These are phyloP conservation scores for Hassar affinis DNA, from an alignment of 2,113 vertebrate genomes.

Conservation along the genomic window DNA sequence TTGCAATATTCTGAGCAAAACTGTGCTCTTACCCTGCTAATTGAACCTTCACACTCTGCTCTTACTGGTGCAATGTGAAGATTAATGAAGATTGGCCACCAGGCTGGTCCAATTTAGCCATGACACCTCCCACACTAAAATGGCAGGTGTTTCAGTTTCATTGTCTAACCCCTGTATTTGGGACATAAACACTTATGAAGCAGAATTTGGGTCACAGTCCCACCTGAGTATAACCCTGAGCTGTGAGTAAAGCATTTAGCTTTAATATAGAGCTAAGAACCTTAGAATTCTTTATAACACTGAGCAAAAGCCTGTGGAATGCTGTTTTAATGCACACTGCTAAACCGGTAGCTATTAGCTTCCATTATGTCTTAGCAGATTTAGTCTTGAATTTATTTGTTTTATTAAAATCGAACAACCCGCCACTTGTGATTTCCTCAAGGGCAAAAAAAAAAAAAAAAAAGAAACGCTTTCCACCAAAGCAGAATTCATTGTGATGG, in stretches of 20 bases:
- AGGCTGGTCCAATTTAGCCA: too few species aligned
- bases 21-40: too few species aligned
- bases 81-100: too few species aligned
- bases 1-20: too few species aligned
- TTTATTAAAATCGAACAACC: background rate
- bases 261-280: background rate
- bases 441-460: background rate
- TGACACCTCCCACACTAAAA: too few species aligned
- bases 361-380: background rate
- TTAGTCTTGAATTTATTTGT: background rate
- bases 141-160: too few species aligned
- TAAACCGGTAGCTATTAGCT: background rate
- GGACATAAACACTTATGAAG: too few species aligned
- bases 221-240: background rate
- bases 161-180: too few species aligned
- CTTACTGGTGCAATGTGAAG: too few species aligned
- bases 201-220: background rate
- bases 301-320: background rate
- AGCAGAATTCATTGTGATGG: slow-evolving; percentile 8
- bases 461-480: background rate
- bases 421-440: background rate
- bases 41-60: too few species aligned
- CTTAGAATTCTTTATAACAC: background rate
- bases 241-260: background rate
- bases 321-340: background rate